Conservation (phyloP, 2,113 vertebrate genomes). For the Bombycilla garrulus region DNA sequence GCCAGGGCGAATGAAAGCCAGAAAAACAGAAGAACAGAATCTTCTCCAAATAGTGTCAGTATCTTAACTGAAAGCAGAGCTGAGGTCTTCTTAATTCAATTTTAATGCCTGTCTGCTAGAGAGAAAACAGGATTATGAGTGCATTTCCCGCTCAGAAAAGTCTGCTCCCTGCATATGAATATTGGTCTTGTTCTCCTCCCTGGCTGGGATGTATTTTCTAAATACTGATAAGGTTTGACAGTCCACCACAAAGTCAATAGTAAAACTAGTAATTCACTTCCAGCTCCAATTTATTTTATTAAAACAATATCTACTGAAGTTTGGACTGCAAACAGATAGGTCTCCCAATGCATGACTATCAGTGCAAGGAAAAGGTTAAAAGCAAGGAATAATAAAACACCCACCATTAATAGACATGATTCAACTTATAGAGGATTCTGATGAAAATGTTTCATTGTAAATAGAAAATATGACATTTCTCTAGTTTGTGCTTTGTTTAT, state of each 20-base stretch:
- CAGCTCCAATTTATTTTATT: not conserved
- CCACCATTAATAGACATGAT: not conserved
- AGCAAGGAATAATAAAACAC: not conserved
- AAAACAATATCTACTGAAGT: not conserved
- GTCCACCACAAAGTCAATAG: not conserved
- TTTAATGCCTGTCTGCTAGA: not conserved
- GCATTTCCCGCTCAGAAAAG: not conserved
- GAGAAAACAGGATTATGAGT: not conserved
- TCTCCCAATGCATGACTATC: not conserved
- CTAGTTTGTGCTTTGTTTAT: not conserved
- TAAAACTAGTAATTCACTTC: not conserved
- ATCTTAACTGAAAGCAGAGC: not conserved
- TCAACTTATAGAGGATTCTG: not conserved
- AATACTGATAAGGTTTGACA: not conserved
- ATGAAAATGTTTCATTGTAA: not conserved
- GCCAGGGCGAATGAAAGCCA: not conserved
- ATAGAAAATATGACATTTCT: not conserved
- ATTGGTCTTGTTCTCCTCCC: not conserved
- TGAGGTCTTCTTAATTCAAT: not conserved
- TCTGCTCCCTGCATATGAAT: not conserved
- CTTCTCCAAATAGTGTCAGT: not conserved
- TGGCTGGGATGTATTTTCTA: not conserved
- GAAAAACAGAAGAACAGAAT: not conserved
- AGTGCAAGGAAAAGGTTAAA: not conserved
- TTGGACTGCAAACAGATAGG: not conserved